A percentile compares a stretch with the other conserved stretches of the same genome.
Conservation (phyloP, 37 sponge, comb jelly and placozoan genomes). For the Amphimedon queenslandica region DNA sequence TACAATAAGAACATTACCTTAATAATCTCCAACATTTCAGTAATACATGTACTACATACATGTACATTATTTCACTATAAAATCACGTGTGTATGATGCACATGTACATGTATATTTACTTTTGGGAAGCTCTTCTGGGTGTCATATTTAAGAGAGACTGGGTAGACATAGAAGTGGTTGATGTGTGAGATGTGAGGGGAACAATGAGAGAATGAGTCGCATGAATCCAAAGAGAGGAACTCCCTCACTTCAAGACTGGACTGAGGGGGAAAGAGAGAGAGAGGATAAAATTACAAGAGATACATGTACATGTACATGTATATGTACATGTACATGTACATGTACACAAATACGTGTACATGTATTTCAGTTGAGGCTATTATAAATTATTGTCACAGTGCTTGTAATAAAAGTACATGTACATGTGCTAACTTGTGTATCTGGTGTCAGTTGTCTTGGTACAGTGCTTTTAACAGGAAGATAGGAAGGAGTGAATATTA, state of each 20-base stretch:
- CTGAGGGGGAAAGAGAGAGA: too few species aligned
- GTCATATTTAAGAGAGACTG: constrained; percentile 72
- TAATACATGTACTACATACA: too few species aligned
- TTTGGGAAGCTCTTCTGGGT: constrained; percentile 62
- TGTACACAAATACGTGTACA: constrained; percentile 6
- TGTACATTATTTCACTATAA: neutral
- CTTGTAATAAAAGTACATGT: too few species aligned
- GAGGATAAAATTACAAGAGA: too few species aligned
- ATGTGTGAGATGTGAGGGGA: constrained; percentile 53
- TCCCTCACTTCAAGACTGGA: constrained; percentile 72
- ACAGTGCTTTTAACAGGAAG: too few species aligned
- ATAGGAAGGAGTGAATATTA: too few species aligned
- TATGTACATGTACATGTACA: neutral
- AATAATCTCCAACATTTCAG: too few species aligned
- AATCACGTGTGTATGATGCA: neutral
- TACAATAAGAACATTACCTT: too few species aligned
- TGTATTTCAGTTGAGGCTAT: neutral
- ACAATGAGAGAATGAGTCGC: constrained; percentile 58
- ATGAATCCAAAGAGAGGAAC: constrained; percentile 68
- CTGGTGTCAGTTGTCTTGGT: too few species aligned
- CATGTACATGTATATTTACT: constrained; percentile 14
- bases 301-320: too few species aligned
- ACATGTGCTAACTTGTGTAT: too few species aligned
- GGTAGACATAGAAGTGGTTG: constrained; percentile 87
- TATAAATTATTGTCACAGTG: neutral